Percentiles rank a stretch among this genome's conserved stretches.
Conservation (phyloP, 2,888 invertebrate genomes). For the Zaprionus obscuricornis region DNA sequence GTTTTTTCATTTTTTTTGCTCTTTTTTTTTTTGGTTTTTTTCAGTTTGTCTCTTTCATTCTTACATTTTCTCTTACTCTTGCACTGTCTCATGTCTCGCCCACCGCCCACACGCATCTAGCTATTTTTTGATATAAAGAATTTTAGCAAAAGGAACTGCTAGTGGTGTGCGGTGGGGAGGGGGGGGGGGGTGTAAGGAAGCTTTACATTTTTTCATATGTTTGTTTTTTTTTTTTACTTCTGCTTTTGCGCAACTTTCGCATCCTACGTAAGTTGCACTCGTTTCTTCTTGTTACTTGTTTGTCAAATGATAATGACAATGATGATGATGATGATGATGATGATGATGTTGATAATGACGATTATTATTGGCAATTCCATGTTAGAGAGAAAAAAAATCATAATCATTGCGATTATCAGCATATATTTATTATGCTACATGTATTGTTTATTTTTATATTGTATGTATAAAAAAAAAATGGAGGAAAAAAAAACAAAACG, state of each 20-base stretch:
- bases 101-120: slow-evolving; percentile 72
- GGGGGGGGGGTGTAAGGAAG: no score
- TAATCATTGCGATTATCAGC: no score
- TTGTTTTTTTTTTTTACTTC: slow-evolving; percentile 12
- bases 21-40: slow-evolving; percentile 21
- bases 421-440: no score
- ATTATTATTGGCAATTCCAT: no score
- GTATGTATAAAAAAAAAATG: no score
- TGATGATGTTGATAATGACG: no score
- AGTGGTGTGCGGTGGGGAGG: no score
- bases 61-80: background rate
- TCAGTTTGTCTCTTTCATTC: slow-evolving; percentile 22
- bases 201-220: slow-evolving; percentile 7
- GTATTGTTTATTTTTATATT: no score
- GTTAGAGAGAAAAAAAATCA: no score
- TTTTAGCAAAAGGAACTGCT: no score
- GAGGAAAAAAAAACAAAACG: no score
- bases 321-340: slow-evolving; percentile 17
- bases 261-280: slow-evolving; percentile 34
- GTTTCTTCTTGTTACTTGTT: background rate
- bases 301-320: background rate
- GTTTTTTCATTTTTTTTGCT: slow-evolving; percentile 49
- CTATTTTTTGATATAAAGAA: no score
- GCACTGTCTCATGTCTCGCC: slow-evolving; percentile 22
- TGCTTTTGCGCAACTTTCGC: slow-evolving; percentile 17